Conservation (phyloP, 2,888 invertebrate genomes). For the Xestia rhomboidea region DNA sequence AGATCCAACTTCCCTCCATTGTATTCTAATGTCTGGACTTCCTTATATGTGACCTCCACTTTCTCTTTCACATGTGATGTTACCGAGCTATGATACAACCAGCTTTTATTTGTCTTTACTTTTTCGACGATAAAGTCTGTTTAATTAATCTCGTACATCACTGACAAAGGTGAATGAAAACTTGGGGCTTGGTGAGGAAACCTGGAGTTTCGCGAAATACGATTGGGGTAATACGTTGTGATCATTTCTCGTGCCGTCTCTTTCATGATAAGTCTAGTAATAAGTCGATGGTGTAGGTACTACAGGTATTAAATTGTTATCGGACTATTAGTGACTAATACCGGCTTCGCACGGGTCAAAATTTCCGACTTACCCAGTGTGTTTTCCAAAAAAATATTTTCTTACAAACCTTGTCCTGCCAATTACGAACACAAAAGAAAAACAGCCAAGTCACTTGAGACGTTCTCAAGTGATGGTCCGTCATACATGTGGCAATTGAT, state of each 20-base stretch:
- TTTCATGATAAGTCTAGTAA: not conserved
- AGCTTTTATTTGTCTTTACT: not conserved
- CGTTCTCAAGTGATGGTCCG: not conserved
- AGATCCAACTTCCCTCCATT: slow-evolving; percentile 28
- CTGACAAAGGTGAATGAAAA: not conserved
- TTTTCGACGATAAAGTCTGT: not conserved
- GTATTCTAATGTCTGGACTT: slow-evolving; percentile 30
- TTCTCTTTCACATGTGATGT: slow-evolving; percentile 18
- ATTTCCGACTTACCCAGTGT: not conserved
- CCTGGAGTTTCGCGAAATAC: too few species aligned
- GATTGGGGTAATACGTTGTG: not conserved
- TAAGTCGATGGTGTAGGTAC: not conserved
- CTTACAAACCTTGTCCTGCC: not conserved
- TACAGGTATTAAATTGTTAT: not conserved
- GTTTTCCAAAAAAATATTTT: not conserved
- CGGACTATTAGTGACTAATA: not conserved
- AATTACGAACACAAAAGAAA: not conserved
- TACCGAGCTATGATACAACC: not conserved
- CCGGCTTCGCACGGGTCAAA: not conserved
- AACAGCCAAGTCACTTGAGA: not conserved
- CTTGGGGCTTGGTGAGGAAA: too few species aligned
- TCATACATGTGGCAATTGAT: not conserved
- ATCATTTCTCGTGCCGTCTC: not conserved
- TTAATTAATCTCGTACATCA: not conserved
- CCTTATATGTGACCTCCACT: not conserved